Conservation (phyloP, 2,113 vertebrate genomes). For the Colaptes auratus region DNA sequence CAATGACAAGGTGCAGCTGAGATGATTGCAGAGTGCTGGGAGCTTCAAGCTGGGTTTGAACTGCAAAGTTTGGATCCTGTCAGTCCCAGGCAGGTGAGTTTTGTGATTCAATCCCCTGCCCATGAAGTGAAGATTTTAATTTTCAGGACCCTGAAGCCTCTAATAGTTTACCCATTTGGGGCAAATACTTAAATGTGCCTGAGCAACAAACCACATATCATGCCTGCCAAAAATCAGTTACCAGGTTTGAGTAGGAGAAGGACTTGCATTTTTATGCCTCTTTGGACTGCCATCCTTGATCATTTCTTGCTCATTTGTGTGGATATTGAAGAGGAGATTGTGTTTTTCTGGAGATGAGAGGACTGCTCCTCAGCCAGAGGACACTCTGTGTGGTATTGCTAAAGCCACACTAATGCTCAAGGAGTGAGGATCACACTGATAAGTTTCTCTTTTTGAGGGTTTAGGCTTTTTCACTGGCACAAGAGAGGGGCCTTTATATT, state of each 20-base stretch:
- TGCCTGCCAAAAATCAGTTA: not conserved
- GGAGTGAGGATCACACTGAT: not conserved
- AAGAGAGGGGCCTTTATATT: not conserved
- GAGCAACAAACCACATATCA: not conserved
- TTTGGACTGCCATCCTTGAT: not conserved
- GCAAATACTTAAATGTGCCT: not conserved
- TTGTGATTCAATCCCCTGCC: not conserved
- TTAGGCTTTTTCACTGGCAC: not conserved
- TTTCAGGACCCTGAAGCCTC: not conserved
- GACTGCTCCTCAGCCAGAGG: not conserved
- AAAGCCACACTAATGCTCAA: not conserved
- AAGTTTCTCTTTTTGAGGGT: not conserved
- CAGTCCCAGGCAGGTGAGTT: not conserved
- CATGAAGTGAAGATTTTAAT: not conserved
- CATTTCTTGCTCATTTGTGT: fast-evolving
- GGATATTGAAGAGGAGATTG: not conserved
- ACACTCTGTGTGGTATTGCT: not conserved
- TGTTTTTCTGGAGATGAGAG: not conserved
- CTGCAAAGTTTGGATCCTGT: not conserved
- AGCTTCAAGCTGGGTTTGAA: not conserved
- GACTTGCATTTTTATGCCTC: not conserved
- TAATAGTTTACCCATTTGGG: not conserved
- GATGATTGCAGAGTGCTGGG: not conserved
- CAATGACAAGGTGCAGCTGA: not conserved
- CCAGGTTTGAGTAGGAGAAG: not conserved